Evolutionary conservation across 2,113 vertebrate genomes (phyloP).

Genomic region (Callorhinus ursinus): DNA sequence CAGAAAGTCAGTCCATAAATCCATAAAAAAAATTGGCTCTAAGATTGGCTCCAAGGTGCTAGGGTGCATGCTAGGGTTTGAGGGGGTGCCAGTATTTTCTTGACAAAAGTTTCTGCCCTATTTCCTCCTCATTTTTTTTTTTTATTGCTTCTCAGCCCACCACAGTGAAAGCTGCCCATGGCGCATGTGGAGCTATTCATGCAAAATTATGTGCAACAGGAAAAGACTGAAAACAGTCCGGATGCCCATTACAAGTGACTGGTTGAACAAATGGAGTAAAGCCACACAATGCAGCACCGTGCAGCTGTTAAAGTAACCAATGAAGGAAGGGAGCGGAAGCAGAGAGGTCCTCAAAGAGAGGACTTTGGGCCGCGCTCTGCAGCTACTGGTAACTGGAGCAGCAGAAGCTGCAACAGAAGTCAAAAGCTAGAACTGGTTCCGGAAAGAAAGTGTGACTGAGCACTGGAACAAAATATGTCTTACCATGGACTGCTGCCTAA

Average conservation of each 20-base stretch:
- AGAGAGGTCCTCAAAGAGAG: neutral
- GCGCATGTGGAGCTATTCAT: neutral
- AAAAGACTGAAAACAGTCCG: neutral
- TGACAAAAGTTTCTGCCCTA: neutral
- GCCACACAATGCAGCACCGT: neutral
- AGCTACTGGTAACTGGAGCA: neutral
- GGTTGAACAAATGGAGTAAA: neutral
- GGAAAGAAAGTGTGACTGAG: neutral
- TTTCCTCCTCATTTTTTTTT: neutral
- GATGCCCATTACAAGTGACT: neutral
- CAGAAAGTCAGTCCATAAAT: neutral
- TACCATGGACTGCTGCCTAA: neutral
- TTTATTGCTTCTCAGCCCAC: neutral
- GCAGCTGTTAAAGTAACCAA: neutral
- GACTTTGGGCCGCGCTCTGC: neutral
- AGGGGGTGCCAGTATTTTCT: neutral
- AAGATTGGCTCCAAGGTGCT: fast-evolving
- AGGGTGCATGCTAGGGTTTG: no score
- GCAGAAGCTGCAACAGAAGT: neutral
- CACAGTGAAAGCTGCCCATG: neutral
- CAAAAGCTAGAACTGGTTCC: neutral
- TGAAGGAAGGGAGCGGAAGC: fast-evolving
- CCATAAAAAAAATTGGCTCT: neutral
- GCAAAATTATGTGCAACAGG: neutral
- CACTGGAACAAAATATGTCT: neutral